Conservation (phyloP, 1,140 invertebrate genomes). For the Eupristina koningsbergeri region DNA sequence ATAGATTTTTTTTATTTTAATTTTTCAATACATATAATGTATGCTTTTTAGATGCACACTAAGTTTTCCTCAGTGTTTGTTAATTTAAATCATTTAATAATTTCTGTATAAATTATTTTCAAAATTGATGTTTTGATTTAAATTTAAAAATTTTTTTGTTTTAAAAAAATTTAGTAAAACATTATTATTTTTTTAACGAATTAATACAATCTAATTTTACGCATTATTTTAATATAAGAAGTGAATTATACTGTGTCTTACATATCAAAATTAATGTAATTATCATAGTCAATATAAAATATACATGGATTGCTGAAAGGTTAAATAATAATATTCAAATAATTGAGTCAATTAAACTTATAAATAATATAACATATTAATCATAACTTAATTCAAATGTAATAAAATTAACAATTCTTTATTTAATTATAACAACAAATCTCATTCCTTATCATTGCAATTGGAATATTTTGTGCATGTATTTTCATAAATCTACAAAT, state of each 20-base stretch:
- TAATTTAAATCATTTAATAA: slow-evolving; percentile 43
- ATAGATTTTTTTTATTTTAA: slow-evolving; percentile 28
- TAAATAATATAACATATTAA: no score
- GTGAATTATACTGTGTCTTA: not conserved
- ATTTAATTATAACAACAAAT: not conserved
- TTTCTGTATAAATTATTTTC: no score
- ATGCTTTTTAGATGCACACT: slow-evolving; percentile 33
- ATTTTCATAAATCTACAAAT: not conserved
- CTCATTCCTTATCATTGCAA: not conserved
- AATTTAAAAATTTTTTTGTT: not conserved
- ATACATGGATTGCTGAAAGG: not conserved
- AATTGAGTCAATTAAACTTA: not conserved
- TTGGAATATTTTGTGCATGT: not conserved
- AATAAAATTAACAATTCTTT: not conserved
- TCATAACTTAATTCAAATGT: no score
- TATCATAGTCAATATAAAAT: not conserved
- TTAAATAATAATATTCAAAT: not conserved
- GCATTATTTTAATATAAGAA: not conserved
- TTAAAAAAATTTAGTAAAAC: no score
- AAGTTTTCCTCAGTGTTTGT: slow-evolving; percentile 49
- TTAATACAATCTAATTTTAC: not conserved
- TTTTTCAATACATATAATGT: slow-evolving; percentile 28
- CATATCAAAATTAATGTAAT: not conserved
- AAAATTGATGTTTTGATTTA: not conserved
- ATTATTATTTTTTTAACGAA: not conserved